Evolutionary conservation across 2,113 vertebrate genomes (phyloP).

Genomic region (Numida meleagris): DNA sequence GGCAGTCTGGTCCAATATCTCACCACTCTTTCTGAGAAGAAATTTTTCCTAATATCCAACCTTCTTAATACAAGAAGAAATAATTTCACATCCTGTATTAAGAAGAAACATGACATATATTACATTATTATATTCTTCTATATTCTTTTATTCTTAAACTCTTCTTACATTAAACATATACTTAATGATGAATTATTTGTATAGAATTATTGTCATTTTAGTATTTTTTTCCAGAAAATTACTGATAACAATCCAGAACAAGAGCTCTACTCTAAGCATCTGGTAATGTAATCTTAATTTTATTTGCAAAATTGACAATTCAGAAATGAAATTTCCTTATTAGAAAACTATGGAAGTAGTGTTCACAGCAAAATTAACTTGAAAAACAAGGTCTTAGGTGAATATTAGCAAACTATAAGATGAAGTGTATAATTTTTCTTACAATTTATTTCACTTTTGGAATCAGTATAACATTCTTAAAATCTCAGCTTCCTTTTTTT

Average conservation of each 20-base stretch:
- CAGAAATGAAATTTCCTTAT: neutral
- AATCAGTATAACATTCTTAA: neutral
- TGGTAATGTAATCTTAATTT: neutral
- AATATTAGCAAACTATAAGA: neutral
- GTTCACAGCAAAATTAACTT: neutral
- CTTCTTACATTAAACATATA: neutral
- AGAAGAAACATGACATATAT: no score
- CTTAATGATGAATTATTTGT: neutral
- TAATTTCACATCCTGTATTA: no score
- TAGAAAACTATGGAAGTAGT: neutral
- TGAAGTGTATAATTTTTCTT: neutral
- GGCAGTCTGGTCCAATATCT: no score
- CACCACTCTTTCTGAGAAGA: no score
- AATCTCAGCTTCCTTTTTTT: neutral
- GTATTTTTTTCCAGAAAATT: neutral
- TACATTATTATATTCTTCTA: no score
- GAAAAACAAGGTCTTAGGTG: neutral
- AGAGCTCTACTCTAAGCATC: neutral
- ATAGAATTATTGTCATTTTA: neutral
- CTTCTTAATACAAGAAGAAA: no score
- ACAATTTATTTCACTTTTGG: neutral
- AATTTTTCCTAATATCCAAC: no score
- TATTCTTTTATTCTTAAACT: no score
- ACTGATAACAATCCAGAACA: neutral
- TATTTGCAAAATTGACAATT: neutral